A percentile compares a stretch with the other conserved stretches of the same genome.
These are phyloP conservation scores for Bombylius discolor DNA, from an alignment of 2,888 invertebrate species.

Conservation along the genomic window DNA sequence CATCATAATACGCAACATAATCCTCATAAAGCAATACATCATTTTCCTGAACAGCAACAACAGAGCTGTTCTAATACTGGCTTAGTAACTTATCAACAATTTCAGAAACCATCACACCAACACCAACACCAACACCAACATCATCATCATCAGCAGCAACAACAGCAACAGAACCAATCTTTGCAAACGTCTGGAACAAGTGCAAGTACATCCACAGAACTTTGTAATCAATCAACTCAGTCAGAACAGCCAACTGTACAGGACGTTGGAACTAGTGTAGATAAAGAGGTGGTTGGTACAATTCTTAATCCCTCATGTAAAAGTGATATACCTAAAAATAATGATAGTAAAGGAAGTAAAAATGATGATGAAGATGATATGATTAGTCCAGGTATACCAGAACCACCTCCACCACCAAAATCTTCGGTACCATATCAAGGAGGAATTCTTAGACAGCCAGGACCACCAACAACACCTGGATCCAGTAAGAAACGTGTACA, in stretches of 20 bases:
- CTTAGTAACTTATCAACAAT: neutral
- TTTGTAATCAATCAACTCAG: conserved; percentile 19
- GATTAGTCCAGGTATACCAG: conserved; percentile 40
- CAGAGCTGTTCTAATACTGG: neutral
- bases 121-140: conserved; percentile 21
- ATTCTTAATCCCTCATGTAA: neutral
- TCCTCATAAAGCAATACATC: conserved; percentile 11
- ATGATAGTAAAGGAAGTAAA: conserved; percentile 36
- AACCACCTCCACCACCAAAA: conserved; percentile 44
- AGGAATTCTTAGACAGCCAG: conserved; percentile 49
- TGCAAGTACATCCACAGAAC: conserved; percentile 11
- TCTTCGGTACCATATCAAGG: conserved; percentile 31
- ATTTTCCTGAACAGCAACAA: neutral
- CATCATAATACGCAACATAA: conserved; percentile 13
- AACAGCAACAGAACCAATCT: conserved; percentile 3
- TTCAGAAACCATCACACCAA: conserved; percentile 17
- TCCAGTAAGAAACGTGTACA: conserved; percentile 81
- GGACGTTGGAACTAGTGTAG: conserved; percentile 16
- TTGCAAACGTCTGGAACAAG: neutral
- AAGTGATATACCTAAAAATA: conserved; percentile 6
- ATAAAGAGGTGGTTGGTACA: conserved; percentile 6
- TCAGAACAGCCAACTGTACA: conserved; percentile 15
- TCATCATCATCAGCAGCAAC: conserved; percentile 2
- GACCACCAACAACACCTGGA: conserved; percentile 46
- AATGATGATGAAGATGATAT: conserved; percentile 35